Evolutionary conservation across 2,888 invertebrate genomes (phyloP), one percentile per base, ranked within the genome.

Genomic region (Chromoteleia sp.): DNA sequence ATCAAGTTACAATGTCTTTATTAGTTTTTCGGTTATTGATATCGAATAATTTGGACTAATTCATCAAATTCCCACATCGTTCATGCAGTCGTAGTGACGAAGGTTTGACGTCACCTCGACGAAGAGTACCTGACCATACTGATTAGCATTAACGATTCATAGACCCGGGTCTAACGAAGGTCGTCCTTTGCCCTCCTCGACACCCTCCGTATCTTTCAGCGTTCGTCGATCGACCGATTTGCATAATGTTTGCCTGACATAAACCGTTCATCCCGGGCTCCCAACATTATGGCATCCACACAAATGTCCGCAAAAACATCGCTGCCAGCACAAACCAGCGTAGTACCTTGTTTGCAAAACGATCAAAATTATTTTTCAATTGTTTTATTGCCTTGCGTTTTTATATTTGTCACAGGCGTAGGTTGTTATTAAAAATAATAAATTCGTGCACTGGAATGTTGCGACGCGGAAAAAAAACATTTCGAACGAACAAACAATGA

Each of bases 61-160:
- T 88, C 85, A 88, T 88, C 88, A 87, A 87, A 84, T 82, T 84
- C 83, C 85, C 85, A 85, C 85, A 84, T 86, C 83, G 84, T 82
- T 83, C 82, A 59, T 59, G 73, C 81, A 81, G 81, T 84, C 84
- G 78, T 82, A 81, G 83, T 88, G 87, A 88, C 86, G 86, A 86
- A 86, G 86, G 87, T 85, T 87, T 86, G 87, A 88, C 88, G 86
- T 86, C 86, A 87, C 85, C 84, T 83, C 84, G 81, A 82, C 85
- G 75, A 65, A 76, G 85, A 83, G 86, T 84, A 61, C 85, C 85
- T 85, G 86, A 87, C 87, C 84, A 87, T 86, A 83, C 86, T 88
- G 88, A 89, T 89, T 89, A 89, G 88, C 88, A 89, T 89, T 89
- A 89, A 89, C 87, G 87, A 89, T 89, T 89, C 88, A 89, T 88